These are phyloP conservation scores for Tinamus major DNA, from an alignment of 2,797 vertebrate species.

Conservation along the genomic window DNA sequence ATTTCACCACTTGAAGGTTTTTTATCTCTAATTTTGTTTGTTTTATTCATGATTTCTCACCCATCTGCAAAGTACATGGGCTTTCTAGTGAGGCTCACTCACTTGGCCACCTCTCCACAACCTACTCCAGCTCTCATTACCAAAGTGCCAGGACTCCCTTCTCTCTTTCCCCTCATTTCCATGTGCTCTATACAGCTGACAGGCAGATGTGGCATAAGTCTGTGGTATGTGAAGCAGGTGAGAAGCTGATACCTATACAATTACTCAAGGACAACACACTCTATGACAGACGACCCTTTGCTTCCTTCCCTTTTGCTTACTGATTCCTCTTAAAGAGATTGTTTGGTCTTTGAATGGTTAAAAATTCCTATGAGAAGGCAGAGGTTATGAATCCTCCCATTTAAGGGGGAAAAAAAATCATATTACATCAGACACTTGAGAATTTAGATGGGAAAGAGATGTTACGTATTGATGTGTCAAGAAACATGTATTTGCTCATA, in stretches of 20 bases:
- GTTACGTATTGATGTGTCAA: not conserved
- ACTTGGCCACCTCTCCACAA: not conserved
- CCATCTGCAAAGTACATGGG: no score
- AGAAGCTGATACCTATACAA: not conserved
- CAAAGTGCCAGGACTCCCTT: not conserved
- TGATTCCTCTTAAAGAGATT: not conserved
- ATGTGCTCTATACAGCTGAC: not conserved
- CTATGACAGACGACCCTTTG: not conserved
- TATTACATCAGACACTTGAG: not conserved
- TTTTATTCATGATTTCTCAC: not conserved
- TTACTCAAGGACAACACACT: not conserved
- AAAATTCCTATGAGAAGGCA: not conserved
- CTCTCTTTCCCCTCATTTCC: not conserved
- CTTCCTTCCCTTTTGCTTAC: not conserved
- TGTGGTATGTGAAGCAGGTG: not conserved
- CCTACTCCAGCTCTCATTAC: not conserved
- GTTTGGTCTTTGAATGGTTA: no score
- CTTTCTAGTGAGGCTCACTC: not conserved
- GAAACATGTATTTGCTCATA: fast-evolving
- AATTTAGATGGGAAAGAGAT: not conserved
- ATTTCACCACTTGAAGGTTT: not conserved
- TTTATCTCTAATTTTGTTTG: not conserved
- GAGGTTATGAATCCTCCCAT: not conserved
- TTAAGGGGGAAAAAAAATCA: not conserved
- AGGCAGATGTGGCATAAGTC: not conserved